Evolutionary conservation across 2,113 vertebrate genomes (phyloP).

Genomic region (Ariopsis seemanni): DNA sequence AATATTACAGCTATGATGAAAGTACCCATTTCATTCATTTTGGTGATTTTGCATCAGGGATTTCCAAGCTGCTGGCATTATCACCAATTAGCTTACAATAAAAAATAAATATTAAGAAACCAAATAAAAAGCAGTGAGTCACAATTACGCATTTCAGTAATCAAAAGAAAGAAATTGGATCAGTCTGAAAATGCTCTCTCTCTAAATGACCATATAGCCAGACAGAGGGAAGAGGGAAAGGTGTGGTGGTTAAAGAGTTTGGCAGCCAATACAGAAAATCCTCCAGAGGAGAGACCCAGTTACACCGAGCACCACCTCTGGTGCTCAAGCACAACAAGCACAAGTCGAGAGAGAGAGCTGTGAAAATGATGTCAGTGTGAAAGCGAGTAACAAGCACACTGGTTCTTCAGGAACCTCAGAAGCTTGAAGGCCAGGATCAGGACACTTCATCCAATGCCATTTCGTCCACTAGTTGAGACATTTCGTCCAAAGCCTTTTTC

Average conservation of each 20-base stretch:
- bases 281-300: conserved; percentile 39
- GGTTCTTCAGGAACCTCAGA: conserved; percentile 10
- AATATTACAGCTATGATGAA: neutral
- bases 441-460: neutral
- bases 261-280: conserved; percentile 22
- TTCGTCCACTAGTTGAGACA: no score
- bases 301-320: conserved; percentile 44
- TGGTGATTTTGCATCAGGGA: neutral
- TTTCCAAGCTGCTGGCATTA: neutral
- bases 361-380: conserved; percentile 42
- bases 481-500: no score
- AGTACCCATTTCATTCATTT: neutral
- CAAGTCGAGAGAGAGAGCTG: conserved; percentile 36
- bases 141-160: neutral
- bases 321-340: conserved; percentile 28
- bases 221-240: neutral
- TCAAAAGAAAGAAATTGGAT: neutral
- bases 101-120: neutral
- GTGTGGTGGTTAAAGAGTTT: conserved; percentile 18
- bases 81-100: neutral
- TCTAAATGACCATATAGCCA: neutral
- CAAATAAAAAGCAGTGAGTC: neutral
- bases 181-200: neutral
- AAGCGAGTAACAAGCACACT: conserved; percentile 22
- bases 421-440: neutral